Conservation (phyloP, 1,140 invertebrate species). For the Ephestia elutella region DNA sequence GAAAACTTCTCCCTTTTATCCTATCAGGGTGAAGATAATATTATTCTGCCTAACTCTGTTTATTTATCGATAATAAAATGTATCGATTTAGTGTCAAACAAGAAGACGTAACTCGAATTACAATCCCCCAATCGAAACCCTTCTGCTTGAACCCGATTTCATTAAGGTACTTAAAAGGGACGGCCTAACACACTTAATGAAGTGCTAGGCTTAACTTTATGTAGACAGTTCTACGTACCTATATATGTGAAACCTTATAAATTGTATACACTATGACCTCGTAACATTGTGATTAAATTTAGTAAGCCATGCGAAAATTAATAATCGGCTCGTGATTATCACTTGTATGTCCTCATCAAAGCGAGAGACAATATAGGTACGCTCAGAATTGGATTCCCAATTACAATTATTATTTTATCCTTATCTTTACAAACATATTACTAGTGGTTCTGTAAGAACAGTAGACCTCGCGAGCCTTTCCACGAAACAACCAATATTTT, state of each 20-base stretch:
- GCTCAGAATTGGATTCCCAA: no score
- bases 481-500: no score
- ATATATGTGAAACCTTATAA: not conserved
- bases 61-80: not conserved
- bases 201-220: constrained; percentile 4
- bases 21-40: not conserved
- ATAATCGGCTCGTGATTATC: no score
- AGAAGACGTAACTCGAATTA: not conserved
- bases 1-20: not conserved
- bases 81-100: not conserved
- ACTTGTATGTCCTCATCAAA: no score
- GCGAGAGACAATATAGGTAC: no score
- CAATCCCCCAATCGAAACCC: not conserved
- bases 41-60: not conserved
- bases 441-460: no score
- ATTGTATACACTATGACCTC: no score
- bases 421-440: no score
- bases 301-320: no score
- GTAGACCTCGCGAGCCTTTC: no score
- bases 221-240: not conserved
- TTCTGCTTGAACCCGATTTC: constrained; percentile 3
- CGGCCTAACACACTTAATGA: not conserved
- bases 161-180: constrained; percentile 2
- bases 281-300: no score
- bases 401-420: no score